phyloP scores from a whole-genome alignment of 2,113 vertebrate genomes.

The Cichladusa arquata region DNA sequence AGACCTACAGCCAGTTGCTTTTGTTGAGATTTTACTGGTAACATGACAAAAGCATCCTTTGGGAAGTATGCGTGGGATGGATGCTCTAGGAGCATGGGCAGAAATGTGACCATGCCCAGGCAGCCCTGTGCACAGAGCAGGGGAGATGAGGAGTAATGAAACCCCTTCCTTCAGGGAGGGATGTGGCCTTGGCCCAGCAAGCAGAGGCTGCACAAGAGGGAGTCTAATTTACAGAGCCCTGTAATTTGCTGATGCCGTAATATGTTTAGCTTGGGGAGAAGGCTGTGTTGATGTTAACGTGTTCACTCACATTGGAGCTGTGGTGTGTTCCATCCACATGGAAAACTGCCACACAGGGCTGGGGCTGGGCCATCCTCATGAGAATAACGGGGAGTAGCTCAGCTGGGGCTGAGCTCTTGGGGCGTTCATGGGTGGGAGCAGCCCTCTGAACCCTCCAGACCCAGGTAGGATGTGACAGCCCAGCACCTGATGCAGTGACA shows the following conservation, averaged over 20 bases:
- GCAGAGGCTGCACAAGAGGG: slow-evolving; percentile 16
- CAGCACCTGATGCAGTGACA: background rate
- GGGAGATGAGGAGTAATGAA: background rate
- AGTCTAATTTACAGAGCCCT: slow-evolving; percentile 43
- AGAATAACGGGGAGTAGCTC: background rate
- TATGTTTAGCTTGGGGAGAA: slow-evolving; percentile 57
- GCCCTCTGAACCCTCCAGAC: background rate
- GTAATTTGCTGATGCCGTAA: slow-evolving; percentile 49
- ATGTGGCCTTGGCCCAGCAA: background rate
- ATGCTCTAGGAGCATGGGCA: background rate
- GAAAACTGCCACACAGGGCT: background rate
- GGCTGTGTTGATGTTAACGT: slow-evolving; percentile 21
- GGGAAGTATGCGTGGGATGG: background rate
- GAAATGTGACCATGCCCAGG: background rate
- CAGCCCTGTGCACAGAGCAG: background rate
- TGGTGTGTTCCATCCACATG: background rate
- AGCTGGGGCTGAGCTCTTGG: background rate
- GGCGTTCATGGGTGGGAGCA: background rate
- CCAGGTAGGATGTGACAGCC: background rate
- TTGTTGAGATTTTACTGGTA: background rate
- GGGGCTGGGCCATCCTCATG: background rate
- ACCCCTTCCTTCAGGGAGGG: background rate
- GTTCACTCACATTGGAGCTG: background rate
- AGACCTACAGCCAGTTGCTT: rapidly evolving
- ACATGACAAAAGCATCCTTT: background rate